Base-by-base conservation (phyloP, 2,797 vertebrate species). In the Oceanodroma leucorhoa region DNA sequence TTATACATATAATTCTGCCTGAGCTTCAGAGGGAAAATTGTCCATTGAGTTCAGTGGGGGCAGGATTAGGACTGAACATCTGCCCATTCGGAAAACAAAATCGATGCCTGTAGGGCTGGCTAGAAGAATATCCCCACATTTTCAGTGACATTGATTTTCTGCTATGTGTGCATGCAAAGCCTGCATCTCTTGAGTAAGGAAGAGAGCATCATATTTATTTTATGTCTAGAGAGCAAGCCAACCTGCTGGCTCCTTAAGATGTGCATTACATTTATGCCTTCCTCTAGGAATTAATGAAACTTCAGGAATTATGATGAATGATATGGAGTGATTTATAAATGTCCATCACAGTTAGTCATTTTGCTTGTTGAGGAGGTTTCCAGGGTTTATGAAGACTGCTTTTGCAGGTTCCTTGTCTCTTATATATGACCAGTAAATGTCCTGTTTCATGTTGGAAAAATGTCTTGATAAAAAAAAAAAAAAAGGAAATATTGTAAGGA, bases 231-330 rank as follows among this genome's bases (percentile, higher is more conserved):
- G 55, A 71, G 45, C 50, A 78, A 83, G 43, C 11, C 46, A 92
- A n/a, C 15, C 29, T 92, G 48, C 36, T 92, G 45, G 20, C 23
- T 92, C 54, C 57, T 89, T 67, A 77, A 70, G 67, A 72, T 71
- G 64, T 51, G 69, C 19, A 53, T 85, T 93, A 71, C 27, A 55
- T 78, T 92, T 78, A 80, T 66, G 32, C 13, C 41, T 94, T 90
- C 58, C 54, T 78, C 60, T 88, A 90, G 58, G 67, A 96, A 94
- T 91, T 91, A 94, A 92, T 96, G 76, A 90, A 92, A 78, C 67
- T 84, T 84, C 45, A 81, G 75, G 88, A 93, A 87, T 76, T 61
- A 91, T 54, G 46, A 72, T 82, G 75, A 92, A 93, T 78, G 54
- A n/a, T 93, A 61, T 5, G 17, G 67, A 76, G 32, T 81, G 84